Conservation (phyloP, 2,888 invertebrate genomes). For the Diploptera punctata region DNA sequence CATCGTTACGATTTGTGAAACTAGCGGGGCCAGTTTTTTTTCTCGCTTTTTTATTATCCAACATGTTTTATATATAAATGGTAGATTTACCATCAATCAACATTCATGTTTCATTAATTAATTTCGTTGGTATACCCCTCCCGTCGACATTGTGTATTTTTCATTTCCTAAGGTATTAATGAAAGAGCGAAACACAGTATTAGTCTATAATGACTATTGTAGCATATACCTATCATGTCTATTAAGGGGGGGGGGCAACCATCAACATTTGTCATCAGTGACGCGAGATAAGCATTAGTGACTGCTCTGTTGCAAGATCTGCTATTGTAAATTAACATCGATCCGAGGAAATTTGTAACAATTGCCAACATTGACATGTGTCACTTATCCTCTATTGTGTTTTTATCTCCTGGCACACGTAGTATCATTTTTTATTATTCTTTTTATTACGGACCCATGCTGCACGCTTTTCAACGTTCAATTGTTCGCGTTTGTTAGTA, state of each 20-base stretch:
- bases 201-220: neutral
- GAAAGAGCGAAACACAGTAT: neutral
- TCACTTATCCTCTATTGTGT: constrained; percentile 28
- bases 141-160: constrained; percentile 13
- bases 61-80: constrained; percentile 17
- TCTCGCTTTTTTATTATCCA: neutral
- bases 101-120: constrained; percentile 29
- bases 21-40: neutral
- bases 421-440: constrained; percentile 28
- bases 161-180: constrained; percentile 7
- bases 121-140: constrained; percentile 15
- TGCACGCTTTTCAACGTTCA: constrained; percentile 30
- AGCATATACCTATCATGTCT: neutral
- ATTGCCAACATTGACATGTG: constrained; percentile 16
- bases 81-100: constrained; percentile 27
- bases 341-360: constrained; percentile 24
- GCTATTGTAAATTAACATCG: constrained; percentile 18
- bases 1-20: neutral
- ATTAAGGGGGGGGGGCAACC: neutral
- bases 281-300: constrained; percentile 15
- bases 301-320: neutral
- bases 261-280: constrained; percentile 19
- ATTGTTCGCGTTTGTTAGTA: constrained; percentile 31
- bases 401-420: constrained; percentile 19
- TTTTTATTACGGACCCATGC: constrained; percentile 31